phyloP scores from a whole-genome alignment of 2,888 invertebrate genomes.

The Leptinotarsa haldemani region DNA sequence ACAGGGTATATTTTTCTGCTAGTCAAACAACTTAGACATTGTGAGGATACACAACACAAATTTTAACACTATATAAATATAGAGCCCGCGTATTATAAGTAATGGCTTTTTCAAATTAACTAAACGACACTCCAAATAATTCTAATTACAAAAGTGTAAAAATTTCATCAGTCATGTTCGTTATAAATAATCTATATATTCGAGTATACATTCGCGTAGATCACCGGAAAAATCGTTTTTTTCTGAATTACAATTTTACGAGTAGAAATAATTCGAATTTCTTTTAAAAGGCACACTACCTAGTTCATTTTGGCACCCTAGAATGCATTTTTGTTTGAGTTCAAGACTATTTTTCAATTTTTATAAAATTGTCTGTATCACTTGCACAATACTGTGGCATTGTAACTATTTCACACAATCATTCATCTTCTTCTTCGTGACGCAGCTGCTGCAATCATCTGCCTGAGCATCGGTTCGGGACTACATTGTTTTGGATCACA shows the following conservation, averaged over 20 bases:
- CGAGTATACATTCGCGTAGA: conserved; percentile 54
- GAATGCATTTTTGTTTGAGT: conserved; percentile 61
- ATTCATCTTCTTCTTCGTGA: conserved; percentile 77
- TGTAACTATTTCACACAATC: conserved; percentile 55
- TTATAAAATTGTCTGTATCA: conserved; percentile 62
- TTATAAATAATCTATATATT: conserved; percentile 49
- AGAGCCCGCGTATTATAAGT: conserved; percentile 55
- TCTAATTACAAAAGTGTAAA: conserved; percentile 63
- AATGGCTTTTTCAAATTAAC: conserved; percentile 58
- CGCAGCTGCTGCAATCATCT: conserved; percentile 88
- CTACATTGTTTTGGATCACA: conserved; percentile 92
- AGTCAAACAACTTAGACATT: conserved; percentile 66
- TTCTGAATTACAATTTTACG: conserved; percentile 35
- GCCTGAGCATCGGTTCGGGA: conserved; percentile 89
- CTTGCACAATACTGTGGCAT: conserved; percentile 62
- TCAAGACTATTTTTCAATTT: conserved; percentile 59
- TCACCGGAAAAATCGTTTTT: conserved; percentile 47
- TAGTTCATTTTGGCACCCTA: conserved; percentile 67
- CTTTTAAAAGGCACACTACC: conserved; percentile 63
- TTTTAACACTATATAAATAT: conserved; percentile 53
- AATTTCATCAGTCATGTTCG: conserved; percentile 60
- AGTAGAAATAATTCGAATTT: conserved; percentile 37
- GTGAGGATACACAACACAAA: conserved; percentile 65
- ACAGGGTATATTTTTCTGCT: conserved; percentile 60
- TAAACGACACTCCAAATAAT: conserved; percentile 62